These are phyloP conservation scores for Escarpia spicata DNA, from an alignment of 2,888 invertebrate species.

Conservation along the genomic window DNA sequence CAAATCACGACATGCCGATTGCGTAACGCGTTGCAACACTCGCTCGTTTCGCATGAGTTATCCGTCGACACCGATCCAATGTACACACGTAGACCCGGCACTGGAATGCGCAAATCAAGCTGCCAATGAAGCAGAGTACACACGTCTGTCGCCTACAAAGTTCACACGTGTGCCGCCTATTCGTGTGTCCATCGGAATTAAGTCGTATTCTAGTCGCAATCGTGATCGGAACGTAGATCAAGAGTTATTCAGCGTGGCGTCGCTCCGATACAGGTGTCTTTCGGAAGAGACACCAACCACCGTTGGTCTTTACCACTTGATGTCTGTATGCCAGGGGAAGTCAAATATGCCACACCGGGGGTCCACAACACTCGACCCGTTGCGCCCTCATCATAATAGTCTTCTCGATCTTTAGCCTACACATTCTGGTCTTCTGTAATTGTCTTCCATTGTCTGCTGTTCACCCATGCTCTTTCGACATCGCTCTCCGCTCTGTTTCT, in stretches of 20 bases:
- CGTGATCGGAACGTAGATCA: not conserved
- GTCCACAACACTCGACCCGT: no score
- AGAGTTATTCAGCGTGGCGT: not conserved
- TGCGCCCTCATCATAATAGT: no score
- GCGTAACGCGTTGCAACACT: not conserved
- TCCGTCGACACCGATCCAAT: not conserved
- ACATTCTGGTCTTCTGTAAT: no score
- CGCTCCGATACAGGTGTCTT: no score
- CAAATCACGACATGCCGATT: not conserved
- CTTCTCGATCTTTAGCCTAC: no score
- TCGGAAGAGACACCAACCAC: no score
- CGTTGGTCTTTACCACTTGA: no score
- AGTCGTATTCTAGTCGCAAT: not conserved
- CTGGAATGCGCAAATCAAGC: not conserved
- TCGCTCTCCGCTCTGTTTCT: no score
- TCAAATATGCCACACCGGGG: no score
- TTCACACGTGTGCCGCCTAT: not conserved
- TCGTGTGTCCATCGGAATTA: not conserved
- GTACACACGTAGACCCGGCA: not conserved
- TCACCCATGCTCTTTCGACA: no score
- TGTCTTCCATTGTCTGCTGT: no score
- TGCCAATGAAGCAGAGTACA: not conserved
- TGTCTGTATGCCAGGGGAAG: no score
- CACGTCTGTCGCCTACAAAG: not conserved
- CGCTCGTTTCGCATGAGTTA: not conserved